Conservation (phyloP, 1,140 invertebrate genomes). For the Formica selysi region DNA sequence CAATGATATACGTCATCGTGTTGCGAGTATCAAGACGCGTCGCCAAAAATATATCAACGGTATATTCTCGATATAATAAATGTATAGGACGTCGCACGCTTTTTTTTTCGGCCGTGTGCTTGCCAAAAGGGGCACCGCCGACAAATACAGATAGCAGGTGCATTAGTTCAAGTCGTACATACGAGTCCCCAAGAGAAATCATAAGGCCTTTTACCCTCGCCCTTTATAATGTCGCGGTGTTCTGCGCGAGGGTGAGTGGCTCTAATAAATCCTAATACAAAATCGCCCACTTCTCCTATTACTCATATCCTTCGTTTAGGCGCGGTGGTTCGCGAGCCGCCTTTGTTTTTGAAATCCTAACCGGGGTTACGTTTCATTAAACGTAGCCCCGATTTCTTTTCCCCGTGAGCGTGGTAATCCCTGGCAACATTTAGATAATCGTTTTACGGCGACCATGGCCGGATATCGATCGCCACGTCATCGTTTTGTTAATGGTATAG, state of each 20-base stretch:
- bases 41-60: constrained; percentile 4
- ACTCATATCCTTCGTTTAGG: constrained; percentile 81
- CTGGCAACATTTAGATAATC: constrained; percentile 69
- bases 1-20: not conserved
- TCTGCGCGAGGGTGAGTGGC: constrained; percentile 73
- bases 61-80: constrained; percentile 51
- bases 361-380: constrained; percentile 72
- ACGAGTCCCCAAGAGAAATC: constrained; percentile 84
- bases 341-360: constrained; percentile 73
- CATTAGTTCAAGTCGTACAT: constrained; percentile 82
- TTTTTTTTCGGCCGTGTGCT: not conserved
- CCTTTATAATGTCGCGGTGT: constrained; percentile 67
- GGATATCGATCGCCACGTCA: constrained; percentile 57
- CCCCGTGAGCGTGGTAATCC: not conserved
- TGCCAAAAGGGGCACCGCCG: constrained; percentile 15
- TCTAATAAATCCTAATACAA: constrained; percentile 86
- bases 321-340: constrained; percentile 65
- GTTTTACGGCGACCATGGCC: constrained; percentile 22
- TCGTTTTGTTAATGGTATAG: not conserved
- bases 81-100: constrained; percentile 4
- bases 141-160: constrained; percentile 81
- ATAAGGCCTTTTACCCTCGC: constrained; percentile 83
- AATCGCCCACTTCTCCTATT: constrained; percentile 81
- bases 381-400: constrained; percentile 57
- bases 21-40: constrained; percentile 13